phyloP scores from a whole-genome alignment of 2,113 vertebrate genomes.

The Tichodroma muraria region DNA sequence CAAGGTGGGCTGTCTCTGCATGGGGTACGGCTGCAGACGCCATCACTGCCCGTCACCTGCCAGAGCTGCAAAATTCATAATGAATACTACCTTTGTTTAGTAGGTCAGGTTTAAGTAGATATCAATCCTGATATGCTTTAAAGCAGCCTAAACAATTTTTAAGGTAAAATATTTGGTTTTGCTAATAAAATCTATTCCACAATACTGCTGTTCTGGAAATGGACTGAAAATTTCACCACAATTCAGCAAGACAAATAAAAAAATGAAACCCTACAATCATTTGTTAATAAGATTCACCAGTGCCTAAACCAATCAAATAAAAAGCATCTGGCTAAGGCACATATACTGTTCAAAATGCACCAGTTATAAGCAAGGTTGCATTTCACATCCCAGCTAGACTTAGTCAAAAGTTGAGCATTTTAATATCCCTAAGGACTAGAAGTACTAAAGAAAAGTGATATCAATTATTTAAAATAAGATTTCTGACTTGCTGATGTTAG shows the following conservation, averaged over 20 bases:
- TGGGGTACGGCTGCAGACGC: rapidly evolving
- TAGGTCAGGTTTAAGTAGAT: neutral
- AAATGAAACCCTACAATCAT: neutral
- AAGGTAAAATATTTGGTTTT: neutral
- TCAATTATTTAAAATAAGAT: neutral
- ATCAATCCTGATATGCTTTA: neutral
- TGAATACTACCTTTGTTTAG: neutral
- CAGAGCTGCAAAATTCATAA: neutral
- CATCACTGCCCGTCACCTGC: neutral
- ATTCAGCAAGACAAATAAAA: neutral
- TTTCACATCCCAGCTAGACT: neutral
- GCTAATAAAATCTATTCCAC: neutral
- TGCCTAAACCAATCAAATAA: neutral
- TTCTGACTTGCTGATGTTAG: neutral
- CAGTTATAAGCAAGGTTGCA: neutral
- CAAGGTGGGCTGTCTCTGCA: rapidly evolving
- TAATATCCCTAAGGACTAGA: neutral
- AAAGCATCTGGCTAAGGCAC: neutral
- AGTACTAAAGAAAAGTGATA: neutral
- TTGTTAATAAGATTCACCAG: neutral
- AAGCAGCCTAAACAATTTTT: neutral
- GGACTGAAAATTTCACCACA: neutral
- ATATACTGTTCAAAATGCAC: neutral
- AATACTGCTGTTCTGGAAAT: neutral
- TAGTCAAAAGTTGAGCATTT: neutral